Evolutionary conservation across 2,888 invertebrate genomes (phyloP).

Genomic region (Mechanitis messenoides): DNA sequence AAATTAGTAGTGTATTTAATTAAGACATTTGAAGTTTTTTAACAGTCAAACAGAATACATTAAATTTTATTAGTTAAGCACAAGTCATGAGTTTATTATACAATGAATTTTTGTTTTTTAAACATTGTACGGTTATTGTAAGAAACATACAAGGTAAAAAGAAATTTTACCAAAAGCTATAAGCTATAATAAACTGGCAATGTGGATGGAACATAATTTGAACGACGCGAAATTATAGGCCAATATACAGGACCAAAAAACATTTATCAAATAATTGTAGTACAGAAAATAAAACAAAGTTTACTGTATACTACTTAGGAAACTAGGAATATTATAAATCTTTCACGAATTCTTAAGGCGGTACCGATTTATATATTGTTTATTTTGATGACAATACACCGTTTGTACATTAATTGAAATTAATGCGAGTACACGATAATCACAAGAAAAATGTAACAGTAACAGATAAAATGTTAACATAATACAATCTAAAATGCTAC

Average conservation of each 20-base stretch:
- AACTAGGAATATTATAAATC: background rate
- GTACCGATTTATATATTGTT: slow-evolving; percentile 1
- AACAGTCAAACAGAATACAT: background rate
- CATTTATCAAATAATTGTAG: background rate
- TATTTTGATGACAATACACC: background rate
- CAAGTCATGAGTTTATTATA: background rate
- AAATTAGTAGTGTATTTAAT: slow-evolving; percentile 1
- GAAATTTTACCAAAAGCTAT: background rate
- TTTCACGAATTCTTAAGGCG: background rate
- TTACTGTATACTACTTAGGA: background rate
- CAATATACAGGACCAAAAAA: slow-evolving; percentile 2
- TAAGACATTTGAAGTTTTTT: too few relatives aligned
- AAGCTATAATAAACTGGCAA: background rate
- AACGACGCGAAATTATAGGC: background rate
- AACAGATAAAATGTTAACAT: slow-evolving; percentile 28
- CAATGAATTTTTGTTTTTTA: background rate
- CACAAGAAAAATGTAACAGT: slow-evolving; percentile 27
- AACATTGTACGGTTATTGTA: background rate
- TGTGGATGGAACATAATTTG: background rate
- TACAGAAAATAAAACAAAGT: background rate
- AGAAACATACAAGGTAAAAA: background rate
- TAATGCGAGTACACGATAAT: background rate
- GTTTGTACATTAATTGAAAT: slow-evolving; percentile 3
- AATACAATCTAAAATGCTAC: slow-evolving; percentile 43
- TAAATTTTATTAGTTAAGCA: background rate